A percentile compares a stretch with the other conserved stretches of the same genome.
phyloP scores from a whole-genome alignment of 2,797 vertebrate genomes.

The Sandelia bainsii region DNA sequence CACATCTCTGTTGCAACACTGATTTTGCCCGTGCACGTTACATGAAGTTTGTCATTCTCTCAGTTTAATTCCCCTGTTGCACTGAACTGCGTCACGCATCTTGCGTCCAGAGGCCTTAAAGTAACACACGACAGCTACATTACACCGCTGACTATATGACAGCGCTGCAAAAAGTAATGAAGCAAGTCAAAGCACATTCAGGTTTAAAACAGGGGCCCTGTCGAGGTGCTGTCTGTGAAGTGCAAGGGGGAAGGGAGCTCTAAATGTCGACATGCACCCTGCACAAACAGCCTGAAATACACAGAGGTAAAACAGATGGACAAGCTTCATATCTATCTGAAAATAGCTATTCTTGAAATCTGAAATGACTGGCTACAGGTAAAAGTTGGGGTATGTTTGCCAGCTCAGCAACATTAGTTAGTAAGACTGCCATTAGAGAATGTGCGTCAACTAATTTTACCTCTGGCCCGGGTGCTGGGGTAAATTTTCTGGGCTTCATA shows the following conservation, averaged over 20 bases:
- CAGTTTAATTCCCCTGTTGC: neutral
- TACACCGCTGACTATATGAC: neutral
- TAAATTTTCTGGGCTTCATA: slow-evolving; percentile 84
- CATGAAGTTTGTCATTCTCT: too few relatives aligned
- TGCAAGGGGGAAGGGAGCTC: slow-evolving; percentile 21
- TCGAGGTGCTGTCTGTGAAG: neutral
- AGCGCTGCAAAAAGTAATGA: slow-evolving; percentile 6
- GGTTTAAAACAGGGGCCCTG: slow-evolving; percentile 11
- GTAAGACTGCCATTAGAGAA: slow-evolving; percentile 39
- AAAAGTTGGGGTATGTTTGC: neutral
- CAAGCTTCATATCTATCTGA: neutral
- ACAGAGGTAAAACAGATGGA: neutral
- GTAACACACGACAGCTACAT: neutral
- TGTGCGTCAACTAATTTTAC: slow-evolving; percentile 79
- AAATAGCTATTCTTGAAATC: neutral
- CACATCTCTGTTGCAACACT: too few relatives aligned
- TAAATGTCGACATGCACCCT: slow-evolving; percentile 7
- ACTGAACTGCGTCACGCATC: neutral
- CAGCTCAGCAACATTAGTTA: slow-evolving; percentile 18
- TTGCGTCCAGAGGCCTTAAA: neutral
- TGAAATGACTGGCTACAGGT: neutral
- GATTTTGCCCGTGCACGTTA: too few relatives aligned
- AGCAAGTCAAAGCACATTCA: neutral
- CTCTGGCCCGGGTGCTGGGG: slow-evolving; percentile 87
- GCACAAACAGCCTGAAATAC: neutral